These are phyloP conservation scores for Lysandra coridon DNA, from an alignment of 2,888 invertebrate species.

Conservation along the genomic window DNA sequence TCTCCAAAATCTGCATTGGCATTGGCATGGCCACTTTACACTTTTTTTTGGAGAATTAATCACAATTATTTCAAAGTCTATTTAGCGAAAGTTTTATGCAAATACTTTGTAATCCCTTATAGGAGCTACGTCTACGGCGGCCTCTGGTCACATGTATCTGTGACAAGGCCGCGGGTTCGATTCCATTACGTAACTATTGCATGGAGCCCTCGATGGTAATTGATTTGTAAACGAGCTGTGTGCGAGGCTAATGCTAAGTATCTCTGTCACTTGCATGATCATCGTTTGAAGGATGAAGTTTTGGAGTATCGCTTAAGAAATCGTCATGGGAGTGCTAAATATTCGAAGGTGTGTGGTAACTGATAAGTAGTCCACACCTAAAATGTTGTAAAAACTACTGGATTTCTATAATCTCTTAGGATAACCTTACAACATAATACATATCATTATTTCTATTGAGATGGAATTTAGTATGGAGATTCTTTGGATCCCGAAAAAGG, in stretches of 20 bases:
- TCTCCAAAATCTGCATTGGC: too few relatives aligned
- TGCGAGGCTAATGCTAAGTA: conserved; percentile 3
- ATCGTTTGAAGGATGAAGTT: background rate
- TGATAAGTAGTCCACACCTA: too few relatives aligned
- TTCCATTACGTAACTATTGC: conserved; percentile 28
- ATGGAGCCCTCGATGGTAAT: conserved; percentile 14
- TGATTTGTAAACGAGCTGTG: conserved; percentile 1
- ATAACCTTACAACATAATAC: too few relatives aligned
- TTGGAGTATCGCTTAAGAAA: background rate
- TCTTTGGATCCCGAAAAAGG: too few relatives aligned
- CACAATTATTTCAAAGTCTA: background rate
- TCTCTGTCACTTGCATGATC: background rate
- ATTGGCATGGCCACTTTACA: too few relatives aligned
- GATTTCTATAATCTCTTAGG: too few relatives aligned
- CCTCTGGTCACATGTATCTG: conserved; percentile 16
- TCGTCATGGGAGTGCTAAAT: background rate
- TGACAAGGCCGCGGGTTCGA: conserved; percentile 34
- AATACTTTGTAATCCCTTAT: background rate
- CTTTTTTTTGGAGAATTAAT: background rate
- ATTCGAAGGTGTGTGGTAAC: background rate
- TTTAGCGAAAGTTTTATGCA: background rate
- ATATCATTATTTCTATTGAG: too few relatives aligned
- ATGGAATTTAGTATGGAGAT: too few relatives aligned
- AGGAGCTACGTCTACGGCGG: background rate
- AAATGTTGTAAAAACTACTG: too few relatives aligned